phyloP scores from a whole-genome alignment of 2,797 vertebrate species.

The Threskiornis aethiopicus region DNA sequence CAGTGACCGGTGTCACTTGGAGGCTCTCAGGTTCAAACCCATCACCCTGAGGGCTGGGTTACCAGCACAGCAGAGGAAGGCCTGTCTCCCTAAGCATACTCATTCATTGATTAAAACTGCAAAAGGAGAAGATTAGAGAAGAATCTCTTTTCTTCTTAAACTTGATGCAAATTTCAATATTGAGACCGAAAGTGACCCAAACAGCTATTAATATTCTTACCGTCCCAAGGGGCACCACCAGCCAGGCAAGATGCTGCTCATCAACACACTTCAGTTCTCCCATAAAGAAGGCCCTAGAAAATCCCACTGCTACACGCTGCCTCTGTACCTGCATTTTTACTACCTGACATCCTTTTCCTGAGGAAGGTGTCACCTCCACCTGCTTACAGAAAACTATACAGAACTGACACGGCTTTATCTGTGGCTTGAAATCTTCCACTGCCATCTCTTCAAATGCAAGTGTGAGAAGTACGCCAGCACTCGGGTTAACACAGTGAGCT shows the following conservation, averaged over 20 bases:
- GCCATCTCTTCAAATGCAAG: background rate
- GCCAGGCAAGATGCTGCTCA: background rate
- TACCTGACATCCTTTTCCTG: background rate
- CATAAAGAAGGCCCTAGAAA: background rate
- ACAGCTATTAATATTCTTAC: background rate
- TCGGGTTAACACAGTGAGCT: background rate
- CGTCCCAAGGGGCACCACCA: background rate
- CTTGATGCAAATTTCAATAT: background rate
- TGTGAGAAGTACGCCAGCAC: fast-evolving
- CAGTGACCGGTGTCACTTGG: background rate
- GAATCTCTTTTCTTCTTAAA: background rate
- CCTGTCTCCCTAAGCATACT: background rate
- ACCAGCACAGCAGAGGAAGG: background rate
- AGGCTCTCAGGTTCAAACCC: background rate
- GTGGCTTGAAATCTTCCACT: background rate
- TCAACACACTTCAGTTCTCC: background rate
- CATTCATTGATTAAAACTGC: background rate
- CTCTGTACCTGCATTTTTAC: background rate
- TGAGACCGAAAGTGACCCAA: background rate
- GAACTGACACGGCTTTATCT: background rate
- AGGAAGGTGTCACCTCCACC: background rate
- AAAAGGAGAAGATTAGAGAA: background rate
- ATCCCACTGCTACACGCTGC: background rate
- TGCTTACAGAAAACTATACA: background rate
- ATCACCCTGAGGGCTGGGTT: background rate